Conservation (phyloP, 2,888 invertebrate species). For the Lymantria monacha region DNA sequence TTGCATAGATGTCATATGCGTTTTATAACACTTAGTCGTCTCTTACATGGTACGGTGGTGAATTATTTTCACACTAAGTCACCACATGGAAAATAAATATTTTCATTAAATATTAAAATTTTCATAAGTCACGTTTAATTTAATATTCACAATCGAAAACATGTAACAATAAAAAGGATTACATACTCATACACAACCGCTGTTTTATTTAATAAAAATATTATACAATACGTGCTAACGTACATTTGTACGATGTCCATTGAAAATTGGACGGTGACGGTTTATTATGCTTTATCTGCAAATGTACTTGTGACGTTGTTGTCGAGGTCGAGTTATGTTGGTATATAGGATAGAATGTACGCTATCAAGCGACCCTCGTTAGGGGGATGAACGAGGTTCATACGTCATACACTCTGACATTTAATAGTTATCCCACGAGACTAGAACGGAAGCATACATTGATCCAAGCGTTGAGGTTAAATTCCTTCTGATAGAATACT, state of each 20-base stretch:
- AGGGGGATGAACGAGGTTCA: constrained; percentile 35
- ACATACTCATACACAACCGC: constrained; percentile 36
- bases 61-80: too few relatives aligned
- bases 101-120: too few relatives aligned
- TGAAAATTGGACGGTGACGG: constrained; percentile 29
- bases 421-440: constrained; percentile 37
- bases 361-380: constrained; percentile 38
- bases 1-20: too few relatives aligned
- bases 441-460: constrained; percentile 29
- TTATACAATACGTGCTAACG: constrained; percentile 48
- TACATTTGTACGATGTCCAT: constrained; percentile 39
- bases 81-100: too few relatives aligned
- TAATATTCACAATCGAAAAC: too few relatives aligned
- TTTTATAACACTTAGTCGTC: too few relatives aligned
- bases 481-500: too few relatives aligned
- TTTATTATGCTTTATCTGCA: constrained; percentile 24
- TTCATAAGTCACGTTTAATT: too few relatives aligned
- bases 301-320: constrained; percentile 5
- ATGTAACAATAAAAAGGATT: constrained; percentile 44
- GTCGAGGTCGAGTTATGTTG: constrained; percentile 33
- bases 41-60: too few relatives aligned
- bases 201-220: constrained; percentile 44
- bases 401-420: constrained; percentile 49
- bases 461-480: constrained; percentile 24
- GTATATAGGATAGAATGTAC: constrained; percentile 37